Evolutionary conservation across 2,113 vertebrate species (phyloP).

Genomic region (Shinisaurus crocodilurus): DNA sequence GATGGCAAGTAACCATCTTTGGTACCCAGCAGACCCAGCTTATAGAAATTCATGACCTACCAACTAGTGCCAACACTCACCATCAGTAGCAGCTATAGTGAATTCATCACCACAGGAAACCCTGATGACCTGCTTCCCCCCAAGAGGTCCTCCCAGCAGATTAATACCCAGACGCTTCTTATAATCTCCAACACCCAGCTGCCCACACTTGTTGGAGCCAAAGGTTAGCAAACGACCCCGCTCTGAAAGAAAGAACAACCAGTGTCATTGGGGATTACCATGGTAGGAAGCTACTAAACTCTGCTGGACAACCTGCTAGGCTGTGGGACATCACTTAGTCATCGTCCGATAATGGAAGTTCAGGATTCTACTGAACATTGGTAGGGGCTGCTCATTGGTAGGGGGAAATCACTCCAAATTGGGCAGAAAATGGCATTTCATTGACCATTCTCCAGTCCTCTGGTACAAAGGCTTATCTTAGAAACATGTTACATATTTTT

Average conservation of each 20-base stretch:
- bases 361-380: no score
- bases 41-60: slow-evolving; percentile 8
- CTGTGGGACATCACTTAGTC: neutral
- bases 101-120: slow-evolving; percentile 98
- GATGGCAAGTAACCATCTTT: neutral
- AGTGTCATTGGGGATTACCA: slow-evolving; percentile 7
- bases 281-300: slow-evolving; percentile 12
- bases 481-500: no score
- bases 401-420: no score
- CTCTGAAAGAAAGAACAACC: slow-evolving; percentile 76
- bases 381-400: no score
- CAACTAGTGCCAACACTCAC: slow-evolving; percentile 76
- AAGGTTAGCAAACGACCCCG: slow-evolving; percentile 94
- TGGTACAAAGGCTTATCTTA: no score
- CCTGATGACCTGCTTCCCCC: slow-evolving; percentile 92
- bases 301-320: neutral
- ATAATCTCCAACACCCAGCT: slow-evolving; percentile 96
- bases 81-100: slow-evolving; percentile 94
- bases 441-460: no score
- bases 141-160: slow-evolving; percentile 90
- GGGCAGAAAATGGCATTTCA: no score
- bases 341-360: neutral
- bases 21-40: slow-evolving; percentile 11
- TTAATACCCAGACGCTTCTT: slow-evolving; percentile 94
- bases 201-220: slow-evolving; percentile 95